These are phyloP conservation scores for Himalopsyche tibetana DNA, from an alignment of 2,888 invertebrate species.

Conservation along the genomic window DNA sequence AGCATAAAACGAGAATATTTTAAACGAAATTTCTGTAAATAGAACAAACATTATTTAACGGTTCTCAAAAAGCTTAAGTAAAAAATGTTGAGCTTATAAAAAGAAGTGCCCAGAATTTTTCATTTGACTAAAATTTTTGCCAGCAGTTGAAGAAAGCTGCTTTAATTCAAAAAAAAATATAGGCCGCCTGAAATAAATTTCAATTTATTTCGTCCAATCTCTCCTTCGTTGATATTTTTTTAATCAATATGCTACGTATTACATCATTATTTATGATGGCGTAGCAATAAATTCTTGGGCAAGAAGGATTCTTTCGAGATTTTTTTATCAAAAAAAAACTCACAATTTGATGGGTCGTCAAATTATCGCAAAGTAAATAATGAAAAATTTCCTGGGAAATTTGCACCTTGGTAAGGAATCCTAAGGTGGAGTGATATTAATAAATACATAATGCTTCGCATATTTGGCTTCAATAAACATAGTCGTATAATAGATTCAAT, in stretches of 20 bases:
- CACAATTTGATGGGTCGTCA: constrained; percentile 23
- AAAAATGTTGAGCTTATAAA: constrained; percentile 36
- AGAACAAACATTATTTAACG: constrained; percentile 28
- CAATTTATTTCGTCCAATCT: constrained; percentile 33
- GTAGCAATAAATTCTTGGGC: constrained; percentile 28
- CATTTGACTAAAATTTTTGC: constrained; percentile 29
- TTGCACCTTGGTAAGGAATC: too few relatives aligned
- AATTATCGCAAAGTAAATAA: constrained; percentile 25
- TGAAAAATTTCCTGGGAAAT: neutral
- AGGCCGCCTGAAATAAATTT: constrained; percentile 29
- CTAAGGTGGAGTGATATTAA: too few relatives aligned
- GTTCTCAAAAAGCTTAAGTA: constrained; percentile 12
- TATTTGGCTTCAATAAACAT: too few relatives aligned
- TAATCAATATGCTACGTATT: constrained; percentile 39
- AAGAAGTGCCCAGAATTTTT: constrained; percentile 8
- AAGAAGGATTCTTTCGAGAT: neutral
- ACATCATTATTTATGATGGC: constrained; percentile 27
- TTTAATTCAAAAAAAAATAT: constrained; percentile 16
- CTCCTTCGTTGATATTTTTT: constrained; percentile 27
- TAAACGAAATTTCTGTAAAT: neutral
- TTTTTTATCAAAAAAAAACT: constrained; percentile 1
- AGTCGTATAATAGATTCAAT: too few relatives aligned
- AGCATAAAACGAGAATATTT: too few relatives aligned
- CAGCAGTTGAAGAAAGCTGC: constrained; percentile 35
- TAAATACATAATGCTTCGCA: too few relatives aligned